Base-by-base conservation (phyloP, 2,797 vertebrate species). In the Manis javanica region DNA sequence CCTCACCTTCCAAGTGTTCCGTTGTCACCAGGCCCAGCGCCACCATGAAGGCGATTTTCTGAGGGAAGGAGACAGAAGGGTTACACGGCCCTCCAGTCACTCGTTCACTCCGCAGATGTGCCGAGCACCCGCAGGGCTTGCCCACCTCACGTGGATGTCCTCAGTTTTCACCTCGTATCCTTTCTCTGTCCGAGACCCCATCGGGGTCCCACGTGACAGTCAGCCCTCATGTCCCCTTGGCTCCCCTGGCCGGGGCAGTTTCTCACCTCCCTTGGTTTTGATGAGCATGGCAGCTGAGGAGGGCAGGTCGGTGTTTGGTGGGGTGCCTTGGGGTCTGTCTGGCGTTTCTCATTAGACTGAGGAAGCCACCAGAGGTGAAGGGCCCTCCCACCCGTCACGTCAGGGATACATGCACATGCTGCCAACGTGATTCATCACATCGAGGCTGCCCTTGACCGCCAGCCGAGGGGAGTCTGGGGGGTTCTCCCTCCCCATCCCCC, bases 1-100 rank as follows among this genome's bases (percentile, higher is more conserved):
- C 74, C 99, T 99, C 98, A 99, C 99, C 99, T 99, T 99, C 99
- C 98, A 99, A 97, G 81, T 99, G 99, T 66, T 99, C 99, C 1
- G 99, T 99, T 55, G 99, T 99, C 93, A 99, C 99, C 96, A 99
- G 99, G 97, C 99, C 99, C 16, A 99, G 98, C 1, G 99, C 99
- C 26, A 99, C 99, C 99, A 99, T 99, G 98, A 99, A 99, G 98
- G 99, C 99, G 68, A 99, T 99, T 99, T 99, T 99, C 99, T 99
- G 98, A 15, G 53, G 79, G 97, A 84, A 97, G 95, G 93, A 97
- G 97, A 81, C 26, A 95, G 93, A 57, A 77, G 34, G 0, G 10
- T 96, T 16, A 24, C 8, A 79, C n/a, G 78, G 92, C 10, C 2
- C 3, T 1, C n/a, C 3, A 4, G 34, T 7, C 16, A 6, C 0